Conservation (phyloP, 2,888 invertebrate species). For the Apotomis betuletana region DNA sequence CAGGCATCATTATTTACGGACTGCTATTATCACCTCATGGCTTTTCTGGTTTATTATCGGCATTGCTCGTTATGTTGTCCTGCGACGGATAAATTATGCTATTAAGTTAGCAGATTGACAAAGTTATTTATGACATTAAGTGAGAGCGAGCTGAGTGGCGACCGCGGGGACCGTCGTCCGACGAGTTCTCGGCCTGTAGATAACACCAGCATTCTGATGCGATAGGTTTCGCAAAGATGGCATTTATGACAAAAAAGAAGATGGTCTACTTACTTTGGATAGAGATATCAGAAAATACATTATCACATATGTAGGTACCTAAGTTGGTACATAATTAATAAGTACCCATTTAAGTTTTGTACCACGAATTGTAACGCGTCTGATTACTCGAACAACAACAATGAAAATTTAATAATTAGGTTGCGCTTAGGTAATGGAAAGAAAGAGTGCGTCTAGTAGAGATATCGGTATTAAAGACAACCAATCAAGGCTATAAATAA, state of each 20-base stretch:
- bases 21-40: constrained; percentile 83
- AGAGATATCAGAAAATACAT: no score
- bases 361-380: no score
- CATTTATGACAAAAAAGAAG: background rate
- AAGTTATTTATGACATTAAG: constrained; percentile 82
- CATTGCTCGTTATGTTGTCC: constrained; percentile 82
- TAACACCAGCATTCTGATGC: constrained; percentile 57
- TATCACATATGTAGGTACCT: no score
- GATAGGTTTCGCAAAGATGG: constrained; percentile 32
- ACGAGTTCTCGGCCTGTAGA: constrained; percentile 60
- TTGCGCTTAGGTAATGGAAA: no score
- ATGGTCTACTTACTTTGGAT: no score
- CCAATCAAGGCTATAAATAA: no score
- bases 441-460: no score
- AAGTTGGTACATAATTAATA: no score
- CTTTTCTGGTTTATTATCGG: constrained; percentile 83
- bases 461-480: no score
- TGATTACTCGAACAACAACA: no score
- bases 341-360: no score
- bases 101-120: constrained; percentile 84
- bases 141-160: constrained; percentile 73
- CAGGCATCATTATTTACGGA: constrained; percentile 82
- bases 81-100: constrained; percentile 82
- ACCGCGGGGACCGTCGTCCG: constrained; percentile 56
- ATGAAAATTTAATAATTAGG: no score